Evolutionary conservation across 2,888 invertebrate genomes (phyloP), one percentile per base, ranked within the genome.

Genomic region (Eudemis profundana): DNA sequence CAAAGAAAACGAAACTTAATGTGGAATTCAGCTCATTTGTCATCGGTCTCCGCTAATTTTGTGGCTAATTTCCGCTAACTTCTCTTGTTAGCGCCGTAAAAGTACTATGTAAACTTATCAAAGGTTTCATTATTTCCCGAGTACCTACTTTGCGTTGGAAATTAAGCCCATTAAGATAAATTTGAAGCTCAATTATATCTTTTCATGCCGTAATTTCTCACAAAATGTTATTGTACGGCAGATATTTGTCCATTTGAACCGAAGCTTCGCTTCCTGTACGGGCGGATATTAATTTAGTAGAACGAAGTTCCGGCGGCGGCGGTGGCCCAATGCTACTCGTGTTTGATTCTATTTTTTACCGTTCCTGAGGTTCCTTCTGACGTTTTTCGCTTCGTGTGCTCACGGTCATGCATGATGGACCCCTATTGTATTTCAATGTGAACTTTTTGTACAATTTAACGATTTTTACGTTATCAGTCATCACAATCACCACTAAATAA

Each of bases 1-100:
- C 57, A 57, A 63, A 62, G 67, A 40, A 61, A 54, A 27, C 50
- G 40, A 53, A 40, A 29, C 46, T 57, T 49, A 51, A 60, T 23
- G 68, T 50, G 50, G 54, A 53, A 49, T 65, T 61, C 19, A 42
- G 38, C 60, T 65, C 67, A 68, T 68, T 68, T 67, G 56, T 70
- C 68, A 67, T 62, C 51, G 17, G 42, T 38, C 33, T 50, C 65
- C 51, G 65, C 62, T 56, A 60, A 60, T 54, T 51, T 38, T 23
- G 46, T 62, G 50, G 65, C 62, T 56, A 60, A 60, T 54, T 51
- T 56, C 60, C 54, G 42, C 46, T 33, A 54, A 60, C 60, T 67
- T 49, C 14, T 67, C 51, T 62, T 62, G 59, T 67, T 63, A 67
- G 47, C 29, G 40, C 27, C 14, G 47, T 14, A 56, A 63, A 49